phyloP scores from a whole-genome alignment of 2,888 invertebrate genomes.

The Phalangium opilio region DNA sequence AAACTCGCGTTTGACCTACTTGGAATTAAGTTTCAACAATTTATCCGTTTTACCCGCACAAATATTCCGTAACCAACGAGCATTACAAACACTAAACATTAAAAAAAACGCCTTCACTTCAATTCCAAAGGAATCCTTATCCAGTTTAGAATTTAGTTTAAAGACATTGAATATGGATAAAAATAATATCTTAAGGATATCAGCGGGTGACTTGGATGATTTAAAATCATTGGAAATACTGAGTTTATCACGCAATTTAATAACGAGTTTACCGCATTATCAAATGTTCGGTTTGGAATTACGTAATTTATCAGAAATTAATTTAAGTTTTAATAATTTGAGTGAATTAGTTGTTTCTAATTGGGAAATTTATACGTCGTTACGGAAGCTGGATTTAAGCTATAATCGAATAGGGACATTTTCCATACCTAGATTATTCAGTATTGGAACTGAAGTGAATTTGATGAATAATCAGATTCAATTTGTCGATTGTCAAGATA shows the following conservation, averaged over 20 bases:
- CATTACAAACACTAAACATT: slow-evolving; percentile 9
- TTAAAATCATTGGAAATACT: slow-evolving; percentile 31
- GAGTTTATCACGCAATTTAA: slow-evolving; percentile 37
- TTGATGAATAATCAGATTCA: not conserved
- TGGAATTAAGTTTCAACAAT: slow-evolving; percentile 18
- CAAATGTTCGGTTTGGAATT: too few relatives aligned
- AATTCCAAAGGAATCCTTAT: slow-evolving; percentile 9
- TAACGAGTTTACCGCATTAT: too few relatives aligned
- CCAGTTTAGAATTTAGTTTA: slow-evolving; percentile 6
- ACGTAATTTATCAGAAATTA: slow-evolving; percentile 46
- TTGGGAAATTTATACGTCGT: slow-evolving; percentile 16
- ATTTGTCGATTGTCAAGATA: not conserved
- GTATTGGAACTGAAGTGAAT: not conserved
- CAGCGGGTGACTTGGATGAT: slow-evolving; percentile 11
- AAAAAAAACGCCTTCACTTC: slow-evolving; percentile 10
- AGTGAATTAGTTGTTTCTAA: slow-evolving; percentile 42
- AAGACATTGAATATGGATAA: slow-evolving; percentile 9
- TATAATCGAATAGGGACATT: slow-evolving; percentile 13
- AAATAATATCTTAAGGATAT: slow-evolving; percentile 9
- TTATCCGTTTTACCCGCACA: slow-evolving; percentile 2
- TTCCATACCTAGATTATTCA: slow-evolving; percentile 6
- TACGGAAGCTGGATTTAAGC: slow-evolving; percentile 17
- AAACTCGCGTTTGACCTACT: slow-evolving; percentile 13
- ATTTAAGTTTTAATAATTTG: slow-evolving; percentile 47
- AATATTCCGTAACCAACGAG: slow-evolving; percentile 9